Evolutionary conservation across 2,113 vertebrate species (phyloP).

Genomic region (Leptodactylus fuscus): DNA sequence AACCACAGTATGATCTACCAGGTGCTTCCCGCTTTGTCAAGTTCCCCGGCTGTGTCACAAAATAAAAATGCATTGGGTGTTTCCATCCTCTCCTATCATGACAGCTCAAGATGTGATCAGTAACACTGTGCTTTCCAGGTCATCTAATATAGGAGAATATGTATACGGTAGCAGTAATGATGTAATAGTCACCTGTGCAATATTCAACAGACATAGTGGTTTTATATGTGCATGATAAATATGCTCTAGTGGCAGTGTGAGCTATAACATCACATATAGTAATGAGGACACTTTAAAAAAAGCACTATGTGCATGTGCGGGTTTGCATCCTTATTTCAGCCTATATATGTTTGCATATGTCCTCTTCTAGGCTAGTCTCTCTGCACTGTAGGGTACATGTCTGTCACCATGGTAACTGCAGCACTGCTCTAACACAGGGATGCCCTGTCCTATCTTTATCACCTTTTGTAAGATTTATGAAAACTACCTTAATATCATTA

Average conservation of each 20-base stretch:
- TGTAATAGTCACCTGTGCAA: too few relatives aligned
- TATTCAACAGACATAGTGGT: too few relatives aligned
- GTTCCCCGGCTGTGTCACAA: neutral
- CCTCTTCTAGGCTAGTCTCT: slow-evolving; percentile 19
- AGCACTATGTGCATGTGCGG: neutral
- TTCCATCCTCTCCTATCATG: neutral
- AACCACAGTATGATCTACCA: neutral
- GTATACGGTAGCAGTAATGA: neutral
- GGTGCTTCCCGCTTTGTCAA: neutral
- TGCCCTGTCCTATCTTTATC: slow-evolving; percentile 50
- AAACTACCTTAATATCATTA: neutral
- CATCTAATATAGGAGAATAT: neutral
- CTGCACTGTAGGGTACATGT: slow-evolving; percentile 44
- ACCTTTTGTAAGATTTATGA: neutral
- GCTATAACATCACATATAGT: neutral
- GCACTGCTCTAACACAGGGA: slow-evolving; percentile 25
- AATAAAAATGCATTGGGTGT: neutral
- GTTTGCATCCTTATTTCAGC: neutral
- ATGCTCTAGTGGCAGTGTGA: neutral
- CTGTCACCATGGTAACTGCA: slow-evolving; percentile 57
- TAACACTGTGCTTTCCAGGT: neutral
- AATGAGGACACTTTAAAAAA: neutral
- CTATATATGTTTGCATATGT: slow-evolving; percentile 19
- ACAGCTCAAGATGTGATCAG: neutral
- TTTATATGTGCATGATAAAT: neutral